A percentile compares a stretch with the other conserved stretches of the same genome.
Conservation (phyloP, 2,888 invertebrate genomes). For the Rhogogaster chlorosoma region DNA sequence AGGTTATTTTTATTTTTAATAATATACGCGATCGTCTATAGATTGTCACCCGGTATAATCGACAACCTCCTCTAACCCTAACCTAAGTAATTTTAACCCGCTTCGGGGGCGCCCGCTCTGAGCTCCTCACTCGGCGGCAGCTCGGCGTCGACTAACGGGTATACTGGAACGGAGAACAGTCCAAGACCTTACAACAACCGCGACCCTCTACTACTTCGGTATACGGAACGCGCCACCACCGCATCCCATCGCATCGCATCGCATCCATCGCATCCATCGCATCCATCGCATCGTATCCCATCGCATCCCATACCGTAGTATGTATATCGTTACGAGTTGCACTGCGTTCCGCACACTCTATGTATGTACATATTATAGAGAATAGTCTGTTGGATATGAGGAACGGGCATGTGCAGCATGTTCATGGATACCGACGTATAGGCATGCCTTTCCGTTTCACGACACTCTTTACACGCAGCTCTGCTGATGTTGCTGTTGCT, state of each 20-base stretch:
- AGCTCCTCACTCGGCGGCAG: slow-evolving; percentile 46
- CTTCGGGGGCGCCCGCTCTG: slow-evolving; percentile 3
- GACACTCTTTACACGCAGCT: neutral
- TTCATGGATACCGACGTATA: neutral
- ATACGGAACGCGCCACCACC: neutral
- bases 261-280: neutral
- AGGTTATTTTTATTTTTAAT: neutral
- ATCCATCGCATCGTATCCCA: neutral
- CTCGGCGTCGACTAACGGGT: slow-evolving; percentile 46
- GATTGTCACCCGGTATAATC: slow-evolving; percentile 9
- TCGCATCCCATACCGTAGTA: neutral
- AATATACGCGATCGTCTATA: neutral
- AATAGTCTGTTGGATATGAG: neutral
- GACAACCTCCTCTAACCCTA: neutral
- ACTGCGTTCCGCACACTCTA: neutral
- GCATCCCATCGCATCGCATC: neutral
- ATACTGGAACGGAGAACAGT: slow-evolving; percentile 1
- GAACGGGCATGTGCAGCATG: neutral
- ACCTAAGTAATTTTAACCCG: slow-evolving; percentile 21
- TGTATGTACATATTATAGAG: neutral
- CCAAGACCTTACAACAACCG: neutral
- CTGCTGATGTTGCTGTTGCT: neutral
- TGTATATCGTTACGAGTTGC: neutral
- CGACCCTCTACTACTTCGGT: neutral
- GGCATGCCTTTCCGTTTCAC: neutral